Conservation (phyloP, 2,113 vertebrate genomes). For the Gopherus flavomarginatus region DNA sequence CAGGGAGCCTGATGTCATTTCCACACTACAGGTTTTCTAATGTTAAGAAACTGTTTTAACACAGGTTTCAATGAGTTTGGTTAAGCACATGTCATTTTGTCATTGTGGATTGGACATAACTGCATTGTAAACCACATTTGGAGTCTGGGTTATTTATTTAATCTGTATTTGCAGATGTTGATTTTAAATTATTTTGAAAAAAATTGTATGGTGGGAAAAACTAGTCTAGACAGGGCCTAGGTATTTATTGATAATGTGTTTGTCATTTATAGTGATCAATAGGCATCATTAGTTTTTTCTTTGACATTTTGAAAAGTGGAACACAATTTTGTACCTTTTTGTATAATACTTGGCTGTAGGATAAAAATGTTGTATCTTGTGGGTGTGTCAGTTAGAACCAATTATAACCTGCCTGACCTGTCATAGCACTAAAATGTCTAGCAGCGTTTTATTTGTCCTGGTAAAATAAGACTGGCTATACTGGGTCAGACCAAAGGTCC, state of each 20-base stretch:
- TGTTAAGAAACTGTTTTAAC: background rate
- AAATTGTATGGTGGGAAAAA: background rate
- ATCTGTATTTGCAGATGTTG: rapidly evolving
- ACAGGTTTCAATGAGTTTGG: background rate
- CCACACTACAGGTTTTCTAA: background rate
- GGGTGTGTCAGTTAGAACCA: background rate
- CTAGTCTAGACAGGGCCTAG: background rate
- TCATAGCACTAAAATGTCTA: background rate
- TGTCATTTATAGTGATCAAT: background rate
- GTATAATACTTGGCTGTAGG: background rate
- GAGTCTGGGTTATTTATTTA: rapidly evolving
- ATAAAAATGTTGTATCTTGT: background rate
- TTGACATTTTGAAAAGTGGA: rapidly evolving
- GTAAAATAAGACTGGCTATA: background rate
- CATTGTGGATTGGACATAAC: background rate
- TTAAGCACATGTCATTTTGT: background rate
- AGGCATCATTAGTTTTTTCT: rapidly evolving
- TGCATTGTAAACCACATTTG: background rate
- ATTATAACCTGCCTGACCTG: background rate
- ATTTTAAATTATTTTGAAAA: rapidly evolving
- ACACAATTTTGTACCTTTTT: rapidly evolving
- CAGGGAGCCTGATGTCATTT: background rate
- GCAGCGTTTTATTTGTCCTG: background rate
- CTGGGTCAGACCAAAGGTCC: too few species aligned
- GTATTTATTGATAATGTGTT: background rate